These are phyloP conservation scores for Sebastes oblongus DNA, from an alignment of 2,797 vertebrate genomes.

Conservation along the genomic window DNA sequence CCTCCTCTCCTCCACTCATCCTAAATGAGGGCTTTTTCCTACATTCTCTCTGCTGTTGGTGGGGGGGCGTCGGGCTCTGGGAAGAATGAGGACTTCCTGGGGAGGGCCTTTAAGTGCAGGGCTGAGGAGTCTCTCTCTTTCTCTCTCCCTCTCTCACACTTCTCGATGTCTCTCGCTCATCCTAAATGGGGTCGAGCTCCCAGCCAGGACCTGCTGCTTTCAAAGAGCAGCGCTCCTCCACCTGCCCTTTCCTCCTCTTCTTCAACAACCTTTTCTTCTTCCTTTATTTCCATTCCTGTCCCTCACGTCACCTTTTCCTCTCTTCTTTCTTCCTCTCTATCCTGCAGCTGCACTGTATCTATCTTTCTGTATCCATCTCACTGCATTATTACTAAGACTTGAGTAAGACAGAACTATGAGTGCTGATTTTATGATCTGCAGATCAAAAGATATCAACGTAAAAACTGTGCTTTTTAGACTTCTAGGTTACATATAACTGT, in stretches of 20 bases:
- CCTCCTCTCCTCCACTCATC: constrained; percentile 42
- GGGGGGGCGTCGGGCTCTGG: constrained; percentile 74
- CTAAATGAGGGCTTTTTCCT: constrained; percentile 64
- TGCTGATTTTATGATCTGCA: not conserved
- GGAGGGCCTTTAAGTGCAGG: constrained; percentile 71
- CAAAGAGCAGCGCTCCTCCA: constrained; percentile 75
- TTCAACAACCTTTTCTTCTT: constrained; percentile 55
- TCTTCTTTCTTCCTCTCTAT: not conserved
- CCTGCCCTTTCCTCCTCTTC: constrained; percentile 78
- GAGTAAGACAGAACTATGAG: not conserved
- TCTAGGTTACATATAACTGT: not conserved
- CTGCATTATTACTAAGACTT: not conserved
- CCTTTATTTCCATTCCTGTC: constrained; percentile 15
- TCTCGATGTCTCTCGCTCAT: constrained; percentile 59
- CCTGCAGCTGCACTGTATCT: not conserved
- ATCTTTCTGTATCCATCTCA: not conserved
- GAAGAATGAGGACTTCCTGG: constrained; percentile 75
- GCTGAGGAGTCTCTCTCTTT: constrained; percentile 45
- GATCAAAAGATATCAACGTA: too few species aligned
- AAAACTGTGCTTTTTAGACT: not conserved
- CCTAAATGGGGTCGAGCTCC: constrained; percentile 85
- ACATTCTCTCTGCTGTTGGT: constrained; percentile 72
- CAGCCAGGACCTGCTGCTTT: constrained; percentile 80
- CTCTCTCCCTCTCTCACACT: not conserved
- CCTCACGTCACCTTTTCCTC: not conserved